These are phyloP conservation scores for Pogonocichla stellata DNA, from an alignment of 2,113 vertebrate species.

Conservation along the genomic window DNA sequence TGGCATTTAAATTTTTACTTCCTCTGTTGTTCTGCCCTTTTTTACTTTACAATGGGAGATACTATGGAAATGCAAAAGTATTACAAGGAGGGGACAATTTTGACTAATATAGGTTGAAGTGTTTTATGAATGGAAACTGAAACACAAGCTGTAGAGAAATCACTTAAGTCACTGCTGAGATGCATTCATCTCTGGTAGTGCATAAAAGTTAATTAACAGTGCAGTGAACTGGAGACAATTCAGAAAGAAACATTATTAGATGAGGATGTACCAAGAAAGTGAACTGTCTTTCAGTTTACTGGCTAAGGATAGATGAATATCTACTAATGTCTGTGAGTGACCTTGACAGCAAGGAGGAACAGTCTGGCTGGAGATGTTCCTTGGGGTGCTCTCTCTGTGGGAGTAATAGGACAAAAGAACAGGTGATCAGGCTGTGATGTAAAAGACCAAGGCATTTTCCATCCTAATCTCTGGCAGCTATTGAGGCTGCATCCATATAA, in stretches of 20 bases:
- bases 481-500: not conserved
- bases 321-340: not conserved
- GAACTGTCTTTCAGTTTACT: not conserved
- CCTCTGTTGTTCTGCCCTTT: not conserved
- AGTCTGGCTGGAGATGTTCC: not conserved
- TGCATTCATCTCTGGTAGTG: not conserved
- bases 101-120: not conserved
- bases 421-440: not conserved
- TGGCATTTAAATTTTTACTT: not conserved
- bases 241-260: not conserved
- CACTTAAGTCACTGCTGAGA: not conserved
- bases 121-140: conserved; percentile 9
- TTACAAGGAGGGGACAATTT: not conserved
- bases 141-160: not conserved
- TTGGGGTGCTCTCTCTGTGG: not conserved
- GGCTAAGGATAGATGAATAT: not conserved
- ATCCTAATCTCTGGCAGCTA: not conserved
- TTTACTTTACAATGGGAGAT: not conserved
- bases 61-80: not conserved
- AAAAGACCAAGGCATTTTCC: not conserved
- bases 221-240: not conserved
- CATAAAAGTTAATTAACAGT: conserved; percentile 26
- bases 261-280: not conserved
- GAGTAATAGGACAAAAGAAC: not conserved
- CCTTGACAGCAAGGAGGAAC: not conserved